These are phyloP conservation scores for Geopemphigus sp. DNA, from an alignment of 1,140 invertebrate genomes.

Conservation along the genomic window DNA sequence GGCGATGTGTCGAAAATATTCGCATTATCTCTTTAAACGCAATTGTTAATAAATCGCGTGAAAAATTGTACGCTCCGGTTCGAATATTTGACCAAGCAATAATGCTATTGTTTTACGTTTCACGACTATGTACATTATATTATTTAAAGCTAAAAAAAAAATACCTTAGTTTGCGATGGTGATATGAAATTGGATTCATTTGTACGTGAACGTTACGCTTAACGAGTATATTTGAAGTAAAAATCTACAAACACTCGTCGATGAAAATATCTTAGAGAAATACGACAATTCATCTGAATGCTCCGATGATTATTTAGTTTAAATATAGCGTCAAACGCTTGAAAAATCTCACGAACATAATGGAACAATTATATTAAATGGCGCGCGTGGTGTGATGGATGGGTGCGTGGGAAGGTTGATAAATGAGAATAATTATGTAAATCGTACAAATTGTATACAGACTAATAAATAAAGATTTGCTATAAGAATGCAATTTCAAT, in stretches of 20 bases:
- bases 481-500: neutral
- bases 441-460: too few relatives aligned
- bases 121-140: neutral
- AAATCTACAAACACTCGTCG: neutral
- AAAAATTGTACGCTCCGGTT: neutral
- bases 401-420: too few relatives aligned
- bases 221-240: neutral
- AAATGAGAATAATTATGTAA: too few relatives aligned
- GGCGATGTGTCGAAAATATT: neutral
- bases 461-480: too few relatives aligned
- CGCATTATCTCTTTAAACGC: neutral
- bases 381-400: too few relatives aligned
- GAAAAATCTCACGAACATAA: neutral
- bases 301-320: neutral
- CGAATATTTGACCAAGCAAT: neutral
- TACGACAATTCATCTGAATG: neutral
- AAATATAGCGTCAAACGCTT: too few relatives aligned
- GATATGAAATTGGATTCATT: conserved; percentile 7
- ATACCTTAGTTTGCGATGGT: too few relatives aligned
- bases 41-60: neutral
- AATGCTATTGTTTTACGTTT: neutral
- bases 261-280: neutral
- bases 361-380: too few relatives aligned
- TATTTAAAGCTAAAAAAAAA: neutral
- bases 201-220: neutral